Base-by-base conservation (phyloP, 1,140 invertebrate genomes). In the Conus betulinus region DNA sequence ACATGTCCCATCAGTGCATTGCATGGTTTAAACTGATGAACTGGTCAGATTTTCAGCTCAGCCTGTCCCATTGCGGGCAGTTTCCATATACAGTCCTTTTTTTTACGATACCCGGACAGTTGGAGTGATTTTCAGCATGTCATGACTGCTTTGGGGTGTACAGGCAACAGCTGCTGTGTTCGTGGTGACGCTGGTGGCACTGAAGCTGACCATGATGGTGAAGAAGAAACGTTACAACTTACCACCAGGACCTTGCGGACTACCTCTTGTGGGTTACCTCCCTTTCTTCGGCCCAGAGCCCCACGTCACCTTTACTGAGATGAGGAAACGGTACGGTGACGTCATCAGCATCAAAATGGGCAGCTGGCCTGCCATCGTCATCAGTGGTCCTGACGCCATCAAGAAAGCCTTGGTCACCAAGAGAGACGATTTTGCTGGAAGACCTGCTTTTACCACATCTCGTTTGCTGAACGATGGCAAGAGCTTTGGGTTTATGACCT, bases 191-290 rank as follows among this genome's bases (percentile, higher is more conserved):
- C 71, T 87, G 51, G 85, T 78, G 25, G n/a, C 52, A 17, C 25
- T 57, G 13, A 87, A 87, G 71, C 52, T 87, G 85, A 2, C 39
- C 71, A 57, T 23, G 25, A 51, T 39, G 67, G 17, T 76, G 60
- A 87, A 79, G 23, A 79, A 27, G 57, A 76, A 76, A 79, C 85
- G 74, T 17, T 74, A 51, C n/a, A 89, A 39, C 17, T 81, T 90
- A 7, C 91, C 91, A 2, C 91, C 93, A 7, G 92, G 93, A 27
- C 93, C 93, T 27, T 87, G 89, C 87, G 90, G 91, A 3, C 82
- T 93, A 25, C 93, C 93, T 8, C 15, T 93, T 1, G 55, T 94
- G 15, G 93, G 93, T 57, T 88, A 91, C 87, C 85, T 94, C 15
- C 92, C 91, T 13, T 91, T 92, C 86, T 76, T 94, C 39, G 89